These are phyloP conservation scores for Amphipoea oculea DNA, from an alignment of 2,888 invertebrate species.

Conservation along the genomic window DNA sequence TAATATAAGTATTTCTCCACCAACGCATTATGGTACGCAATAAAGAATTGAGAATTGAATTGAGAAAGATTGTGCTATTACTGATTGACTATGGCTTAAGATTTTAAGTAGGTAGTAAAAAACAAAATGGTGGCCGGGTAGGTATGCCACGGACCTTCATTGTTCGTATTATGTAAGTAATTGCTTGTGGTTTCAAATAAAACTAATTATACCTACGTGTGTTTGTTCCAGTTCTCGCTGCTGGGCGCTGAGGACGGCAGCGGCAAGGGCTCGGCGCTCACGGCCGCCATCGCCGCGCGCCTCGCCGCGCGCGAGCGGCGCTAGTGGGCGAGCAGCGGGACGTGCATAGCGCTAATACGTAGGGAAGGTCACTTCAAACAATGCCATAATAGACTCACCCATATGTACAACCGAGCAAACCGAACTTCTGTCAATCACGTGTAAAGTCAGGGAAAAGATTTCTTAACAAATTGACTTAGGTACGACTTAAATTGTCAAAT, in stretches of 20 bases:
- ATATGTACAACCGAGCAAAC: not conserved
- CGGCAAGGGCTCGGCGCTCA: constrained; percentile 95
- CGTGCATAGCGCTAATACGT: not conserved
- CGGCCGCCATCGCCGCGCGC: constrained; percentile 93
- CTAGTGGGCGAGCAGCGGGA: constrained; percentile 31
- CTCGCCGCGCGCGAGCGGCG: constrained; percentile 79
- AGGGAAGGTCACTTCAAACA: not conserved
- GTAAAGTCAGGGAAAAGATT: not conserved
- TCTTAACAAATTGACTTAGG: not conserved
- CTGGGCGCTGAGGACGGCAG: constrained; percentile 95
- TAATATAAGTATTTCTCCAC: too few relatives aligned
- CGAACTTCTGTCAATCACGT: not conserved
- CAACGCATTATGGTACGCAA: too few relatives aligned
- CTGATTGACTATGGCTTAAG: too few relatives aligned
- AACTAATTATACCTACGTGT: not conserved
- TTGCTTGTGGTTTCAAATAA: not conserved
- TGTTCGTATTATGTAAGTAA: not conserved
- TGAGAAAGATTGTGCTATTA: too few relatives aligned
- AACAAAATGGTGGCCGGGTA: too few relatives aligned
- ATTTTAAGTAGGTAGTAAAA: too few relatives aligned
- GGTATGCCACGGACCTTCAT: not conserved
- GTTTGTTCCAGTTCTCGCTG: constrained; percentile 90
- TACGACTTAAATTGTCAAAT: not conserved
- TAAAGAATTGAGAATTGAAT: too few relatives aligned
- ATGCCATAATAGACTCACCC: constrained; percentile 14